Percentiles rank a stretch among this genome's conserved stretches.
Evolutionary conservation across 1,140 invertebrate genomes (phyloP).

Genomic region (Berghia stephanieae): DNA sequence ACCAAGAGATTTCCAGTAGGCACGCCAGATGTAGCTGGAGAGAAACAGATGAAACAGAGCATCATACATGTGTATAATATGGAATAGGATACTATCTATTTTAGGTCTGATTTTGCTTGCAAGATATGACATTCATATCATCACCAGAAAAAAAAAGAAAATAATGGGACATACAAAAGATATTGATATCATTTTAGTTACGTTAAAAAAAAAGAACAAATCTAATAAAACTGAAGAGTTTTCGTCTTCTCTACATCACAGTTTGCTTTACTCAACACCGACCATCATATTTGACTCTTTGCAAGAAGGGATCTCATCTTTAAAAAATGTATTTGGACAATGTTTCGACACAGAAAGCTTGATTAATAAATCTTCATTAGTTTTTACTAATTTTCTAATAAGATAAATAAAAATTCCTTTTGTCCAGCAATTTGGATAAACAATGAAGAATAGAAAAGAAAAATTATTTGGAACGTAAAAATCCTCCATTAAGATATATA

Average conservation of each 20-base stretch:
- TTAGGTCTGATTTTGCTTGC: not conserved
- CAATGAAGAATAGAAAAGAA: not conserved
- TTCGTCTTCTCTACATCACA: too few relatives aligned
- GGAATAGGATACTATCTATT: not conserved
- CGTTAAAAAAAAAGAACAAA: too few relatives aligned
- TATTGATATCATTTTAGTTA: too few relatives aligned
- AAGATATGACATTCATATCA: not conserved
- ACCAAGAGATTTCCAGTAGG: conserved; percentile 81
- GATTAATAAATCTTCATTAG: too few relatives aligned
- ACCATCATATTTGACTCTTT: too few relatives aligned
- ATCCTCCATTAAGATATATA: not conserved
- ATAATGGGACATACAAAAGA: not conserved
- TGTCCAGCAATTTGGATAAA: too few relatives aligned
- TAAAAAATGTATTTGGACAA: too few relatives aligned
- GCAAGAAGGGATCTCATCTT: too few relatives aligned
- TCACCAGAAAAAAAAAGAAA: not conserved
- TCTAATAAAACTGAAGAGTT: too few relatives aligned
- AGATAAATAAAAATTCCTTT: not conserved
- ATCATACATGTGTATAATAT: not conserved
- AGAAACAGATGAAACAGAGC: too few relatives aligned
- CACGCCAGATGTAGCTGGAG: conserved; percentile 77
- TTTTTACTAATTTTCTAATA: not conserved
- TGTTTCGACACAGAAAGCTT: too few relatives aligned
- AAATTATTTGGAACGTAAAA: not conserved
- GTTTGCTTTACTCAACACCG: too few relatives aligned